These are phyloP conservation scores for Microtus richardsoni DNA, from an alignment of 2,113 vertebrate genomes.

Conservation along the genomic window DNA sequence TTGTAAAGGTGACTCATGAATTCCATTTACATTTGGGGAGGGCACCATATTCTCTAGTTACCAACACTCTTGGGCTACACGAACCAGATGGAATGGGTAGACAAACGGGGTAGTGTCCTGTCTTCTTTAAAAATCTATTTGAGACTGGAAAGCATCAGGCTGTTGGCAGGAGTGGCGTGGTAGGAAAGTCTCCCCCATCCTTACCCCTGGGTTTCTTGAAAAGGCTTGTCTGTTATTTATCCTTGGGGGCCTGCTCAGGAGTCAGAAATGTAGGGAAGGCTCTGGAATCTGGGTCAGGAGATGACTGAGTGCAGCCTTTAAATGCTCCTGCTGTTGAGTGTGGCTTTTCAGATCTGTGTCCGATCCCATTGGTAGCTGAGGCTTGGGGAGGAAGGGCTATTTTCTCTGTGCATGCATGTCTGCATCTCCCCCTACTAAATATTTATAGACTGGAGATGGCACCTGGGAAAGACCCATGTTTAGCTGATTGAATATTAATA, in stretches of 20 bases:
- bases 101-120: neutral
- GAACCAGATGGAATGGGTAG: neutral
- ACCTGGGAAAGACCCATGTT: neutral
- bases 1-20: conserved; percentile 27
- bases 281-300: neutral
- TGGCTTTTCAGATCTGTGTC: neutral
- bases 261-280: neutral
- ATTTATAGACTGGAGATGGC: neutral
- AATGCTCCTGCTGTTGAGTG: neutral
- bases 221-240: neutral
- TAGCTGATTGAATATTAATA: conserved; percentile 57
- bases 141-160: neutral
- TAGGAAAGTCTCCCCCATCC: neutral
- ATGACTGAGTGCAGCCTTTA: neutral
- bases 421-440: conserved; percentile 8
- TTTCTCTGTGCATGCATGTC: neutral
- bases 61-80: neutral
- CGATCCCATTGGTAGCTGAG: neutral
- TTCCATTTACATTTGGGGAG: conserved; percentile 31
- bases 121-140: conserved; percentile 21
- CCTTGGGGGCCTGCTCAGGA: neutral
- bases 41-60: conserved; percentile 2
- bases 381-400: neutral
- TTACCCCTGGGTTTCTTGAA: neutral
- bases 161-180: rapidly evolving